Evolutionary conservation across 2,888 invertebrate species (phyloP).

Genomic region (Apodemia zela): DNA sequence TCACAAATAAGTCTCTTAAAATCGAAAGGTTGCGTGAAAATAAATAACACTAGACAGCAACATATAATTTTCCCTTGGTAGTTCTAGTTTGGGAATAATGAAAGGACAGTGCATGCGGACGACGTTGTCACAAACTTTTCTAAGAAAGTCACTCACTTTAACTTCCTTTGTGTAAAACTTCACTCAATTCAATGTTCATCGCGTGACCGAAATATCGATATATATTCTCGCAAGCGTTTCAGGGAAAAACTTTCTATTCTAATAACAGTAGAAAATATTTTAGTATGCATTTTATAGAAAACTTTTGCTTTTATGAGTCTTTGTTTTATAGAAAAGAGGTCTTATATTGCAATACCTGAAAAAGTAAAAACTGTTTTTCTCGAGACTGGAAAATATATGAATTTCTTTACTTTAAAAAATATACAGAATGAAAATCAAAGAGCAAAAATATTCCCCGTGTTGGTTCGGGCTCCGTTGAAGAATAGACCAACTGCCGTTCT

Average conservation of each 20-base stretch:
- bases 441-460: too few relatives aligned
- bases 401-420: neutral
- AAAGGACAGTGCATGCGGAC: conserved; percentile 16
- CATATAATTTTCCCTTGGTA: too few relatives aligned
- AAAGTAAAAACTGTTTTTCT: neutral
- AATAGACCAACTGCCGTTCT: too few relatives aligned
- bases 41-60: too few relatives aligned
- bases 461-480: too few relatives aligned
- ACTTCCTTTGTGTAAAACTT: conserved; percentile 35
- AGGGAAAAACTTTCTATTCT: neutral
- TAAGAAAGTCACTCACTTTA: conserved; percentile 26
- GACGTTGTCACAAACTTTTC: conserved; percentile 16
- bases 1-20: too few relatives aligned
- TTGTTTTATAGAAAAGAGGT: neutral
- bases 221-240: neutral
- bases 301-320: conserved; percentile 1
- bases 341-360: neutral
- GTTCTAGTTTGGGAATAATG: conserved; percentile 15
- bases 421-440: neutral
- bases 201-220: conserved; percentile 34
- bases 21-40: too few relatives aligned
- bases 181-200: conserved; percentile 32
- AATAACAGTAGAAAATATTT: neutral
- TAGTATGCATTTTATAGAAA: neutral
- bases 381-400: neutral